Evolutionary conservation across 2,797 vertebrate genomes (phyloP).

Genomic region (Sebastes aleutianus): DNA sequence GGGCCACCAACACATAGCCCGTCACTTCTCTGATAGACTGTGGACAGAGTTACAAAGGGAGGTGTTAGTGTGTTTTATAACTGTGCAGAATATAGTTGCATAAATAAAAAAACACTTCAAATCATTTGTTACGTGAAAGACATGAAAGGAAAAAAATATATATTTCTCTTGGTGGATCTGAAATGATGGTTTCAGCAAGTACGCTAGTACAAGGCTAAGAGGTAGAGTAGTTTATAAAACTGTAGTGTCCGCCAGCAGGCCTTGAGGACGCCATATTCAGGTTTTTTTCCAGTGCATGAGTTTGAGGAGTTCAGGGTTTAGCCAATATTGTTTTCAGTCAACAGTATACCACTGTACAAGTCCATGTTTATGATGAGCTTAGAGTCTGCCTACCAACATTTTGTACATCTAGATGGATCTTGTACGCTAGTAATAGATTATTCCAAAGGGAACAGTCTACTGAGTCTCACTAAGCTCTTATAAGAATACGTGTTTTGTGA

Average conservation of each 20-base stretch:
- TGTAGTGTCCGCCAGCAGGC: background rate
- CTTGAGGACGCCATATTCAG: no score
- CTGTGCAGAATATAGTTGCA: background rate
- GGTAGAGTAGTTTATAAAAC: background rate
- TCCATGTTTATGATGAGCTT: background rate
- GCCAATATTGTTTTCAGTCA: no score
- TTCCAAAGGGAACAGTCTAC: background rate
- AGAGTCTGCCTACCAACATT: background rate
- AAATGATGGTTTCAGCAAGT: background rate
- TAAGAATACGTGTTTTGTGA: background rate
- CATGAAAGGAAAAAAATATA: background rate
- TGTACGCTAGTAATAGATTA: background rate
- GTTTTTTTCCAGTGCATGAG: no score
- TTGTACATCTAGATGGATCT: background rate
- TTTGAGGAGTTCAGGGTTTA: no score
- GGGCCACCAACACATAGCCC: slow-evolving; percentile 95
- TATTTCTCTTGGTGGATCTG: background rate
- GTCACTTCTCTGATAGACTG: slow-evolving; percentile 99
- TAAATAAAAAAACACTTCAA: background rate
- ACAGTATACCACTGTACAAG: background rate
- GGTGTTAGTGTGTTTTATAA: slow-evolving; percentile 1
- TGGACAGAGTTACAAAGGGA: slow-evolving; percentile 17
- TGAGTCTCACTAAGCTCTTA: background rate
- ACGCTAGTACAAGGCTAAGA: background rate
- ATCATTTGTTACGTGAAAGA: background rate